These are phyloP conservation scores for Phyto melanocephala DNA, from an alignment of 2,888 invertebrate genomes.

Conservation along the genomic window DNA sequence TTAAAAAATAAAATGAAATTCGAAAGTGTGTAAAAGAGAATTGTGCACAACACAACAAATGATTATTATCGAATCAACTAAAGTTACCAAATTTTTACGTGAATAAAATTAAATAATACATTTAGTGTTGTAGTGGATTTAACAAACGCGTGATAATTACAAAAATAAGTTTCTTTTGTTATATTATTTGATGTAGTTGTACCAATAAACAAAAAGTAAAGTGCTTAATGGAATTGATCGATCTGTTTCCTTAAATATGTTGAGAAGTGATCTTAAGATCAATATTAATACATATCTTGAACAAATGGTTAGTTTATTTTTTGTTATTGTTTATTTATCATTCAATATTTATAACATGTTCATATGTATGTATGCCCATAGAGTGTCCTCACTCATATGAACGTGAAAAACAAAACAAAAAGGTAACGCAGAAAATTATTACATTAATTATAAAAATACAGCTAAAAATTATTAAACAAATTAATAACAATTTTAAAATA, in stretches of 20 bases:
- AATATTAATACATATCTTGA: neutral
- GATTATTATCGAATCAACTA: neutral
- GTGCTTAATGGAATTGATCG: neutral
- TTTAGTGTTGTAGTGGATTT: neutral
- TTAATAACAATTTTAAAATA: too few relatives aligned
- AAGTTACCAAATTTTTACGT: slow-evolving; percentile 39
- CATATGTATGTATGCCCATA: neutral
- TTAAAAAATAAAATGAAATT: slow-evolving; percentile 25
- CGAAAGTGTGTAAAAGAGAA: slow-evolving; percentile 40
- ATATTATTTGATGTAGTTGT: neutral
- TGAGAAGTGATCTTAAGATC: neutral
- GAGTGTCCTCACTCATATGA: too few relatives aligned
- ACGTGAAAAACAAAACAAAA: too few relatives aligned
- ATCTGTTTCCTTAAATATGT: neutral
- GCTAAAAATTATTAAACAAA: too few relatives aligned
- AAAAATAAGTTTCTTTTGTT: slow-evolving; percentile 43
- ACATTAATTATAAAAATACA: too few relatives aligned
- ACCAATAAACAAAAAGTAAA: slow-evolving; percentile 22
- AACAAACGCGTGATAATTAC: slow-evolving; percentile 52
- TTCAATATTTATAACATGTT: neutral
- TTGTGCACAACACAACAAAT: slow-evolving; percentile 24
- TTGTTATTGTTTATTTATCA: neutral
- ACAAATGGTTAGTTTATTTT: slow-evolving; percentile 6
- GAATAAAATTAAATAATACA: slow-evolving; percentile 25
- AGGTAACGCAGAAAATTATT: too few relatives aligned